Percentiles rank a stretch among this genome's conserved stretches.
These are phyloP conservation scores for Sphenodon punctatus DNA, from an alignment of 2,797 vertebrate genomes.

Conservation along the genomic window DNA sequence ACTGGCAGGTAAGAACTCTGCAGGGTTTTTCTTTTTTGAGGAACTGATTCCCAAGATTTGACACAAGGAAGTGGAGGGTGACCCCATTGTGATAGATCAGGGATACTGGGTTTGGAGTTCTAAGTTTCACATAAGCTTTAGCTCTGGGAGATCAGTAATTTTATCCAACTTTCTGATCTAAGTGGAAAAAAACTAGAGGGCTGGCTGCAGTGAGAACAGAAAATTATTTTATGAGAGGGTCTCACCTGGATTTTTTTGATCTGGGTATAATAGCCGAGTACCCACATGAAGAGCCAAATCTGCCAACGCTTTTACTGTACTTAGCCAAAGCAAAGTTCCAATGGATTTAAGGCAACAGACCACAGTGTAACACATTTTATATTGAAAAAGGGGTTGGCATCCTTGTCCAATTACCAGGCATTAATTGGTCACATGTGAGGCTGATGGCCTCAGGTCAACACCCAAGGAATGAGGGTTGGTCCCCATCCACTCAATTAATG, in stretches of 20 bases:
- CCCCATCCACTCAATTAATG: too few species aligned
- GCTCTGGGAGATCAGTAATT: conserved; percentile 46
- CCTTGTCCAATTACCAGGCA: too few species aligned
- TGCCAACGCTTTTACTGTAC: neutral
- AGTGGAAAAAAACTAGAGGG: conserved; percentile 37
- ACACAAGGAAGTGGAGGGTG: conserved; percentile 37
- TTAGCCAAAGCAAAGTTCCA: conserved; percentile 5
- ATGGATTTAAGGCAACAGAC: conserved; percentile 17
- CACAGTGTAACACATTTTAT: too few species aligned
- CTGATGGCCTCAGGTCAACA: too few species aligned
- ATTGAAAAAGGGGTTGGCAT: too few species aligned
- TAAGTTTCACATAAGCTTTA: conserved; percentile 58
- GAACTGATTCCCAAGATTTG: neutral
- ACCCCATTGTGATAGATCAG: neutral
- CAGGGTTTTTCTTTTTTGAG: neutral
- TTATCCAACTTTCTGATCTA: conserved; percentile 53
- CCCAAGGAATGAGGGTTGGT: too few species aligned
- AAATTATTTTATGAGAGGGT: conserved; percentile 51
- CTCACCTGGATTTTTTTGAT: conserved; percentile 55
- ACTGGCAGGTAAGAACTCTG: conserved; percentile 16
- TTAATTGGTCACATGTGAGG: too few species aligned
- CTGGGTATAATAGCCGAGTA: conserved; percentile 54
- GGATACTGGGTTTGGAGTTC: conserved; percentile 53
- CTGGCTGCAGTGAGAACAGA: conserved; percentile 36
- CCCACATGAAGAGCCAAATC: neutral